Percentiles rank a stretch among this genome's conserved stretches.
Conservation (phyloP, 2,888 invertebrate species). For the Cenopis cana region DNA sequence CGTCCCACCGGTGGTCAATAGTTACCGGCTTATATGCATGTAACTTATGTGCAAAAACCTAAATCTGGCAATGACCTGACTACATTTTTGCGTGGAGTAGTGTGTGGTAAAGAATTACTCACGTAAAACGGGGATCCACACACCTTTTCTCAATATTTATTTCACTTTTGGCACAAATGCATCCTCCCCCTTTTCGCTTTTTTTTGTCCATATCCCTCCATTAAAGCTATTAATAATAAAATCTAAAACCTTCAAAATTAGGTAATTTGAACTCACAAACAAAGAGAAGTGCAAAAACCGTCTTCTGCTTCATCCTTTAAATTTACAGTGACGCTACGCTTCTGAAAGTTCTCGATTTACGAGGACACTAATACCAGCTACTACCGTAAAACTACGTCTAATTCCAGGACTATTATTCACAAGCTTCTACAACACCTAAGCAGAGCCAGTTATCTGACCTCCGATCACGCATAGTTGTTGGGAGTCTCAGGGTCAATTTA, state of each 20-base stretch:
- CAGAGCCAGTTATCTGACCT: too few relatives aligned
- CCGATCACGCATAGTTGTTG: too few relatives aligned
- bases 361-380: conserved; percentile 38
- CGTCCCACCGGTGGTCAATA: too few relatives aligned
- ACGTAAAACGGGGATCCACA: too few relatives aligned
- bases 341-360: conserved; percentile 42
- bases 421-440: too few relatives aligned
- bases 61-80: too few relatives aligned
- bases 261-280: conserved; percentile 23
- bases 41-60: too few relatives aligned
- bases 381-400: conserved; percentile 37
- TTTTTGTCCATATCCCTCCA: background rate
- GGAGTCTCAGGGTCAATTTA: too few relatives aligned
- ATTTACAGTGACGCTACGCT: conserved; percentile 30
- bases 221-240: conserved; percentile 2
- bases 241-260: conserved; percentile 1
- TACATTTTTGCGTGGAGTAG: background rate
- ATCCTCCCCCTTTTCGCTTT: background rate
- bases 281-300: conserved; percentile 27
- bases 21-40: too few relatives aligned
- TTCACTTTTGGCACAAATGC: too few relatives aligned
- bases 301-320: conserved; percentile 37
- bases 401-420: conserved; percentile 5
- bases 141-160: too few relatives aligned
- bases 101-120: background rate